phyloP scores from a whole-genome alignment of 2,797 vertebrate genomes.

The Halcyon leucocephala region DNA sequence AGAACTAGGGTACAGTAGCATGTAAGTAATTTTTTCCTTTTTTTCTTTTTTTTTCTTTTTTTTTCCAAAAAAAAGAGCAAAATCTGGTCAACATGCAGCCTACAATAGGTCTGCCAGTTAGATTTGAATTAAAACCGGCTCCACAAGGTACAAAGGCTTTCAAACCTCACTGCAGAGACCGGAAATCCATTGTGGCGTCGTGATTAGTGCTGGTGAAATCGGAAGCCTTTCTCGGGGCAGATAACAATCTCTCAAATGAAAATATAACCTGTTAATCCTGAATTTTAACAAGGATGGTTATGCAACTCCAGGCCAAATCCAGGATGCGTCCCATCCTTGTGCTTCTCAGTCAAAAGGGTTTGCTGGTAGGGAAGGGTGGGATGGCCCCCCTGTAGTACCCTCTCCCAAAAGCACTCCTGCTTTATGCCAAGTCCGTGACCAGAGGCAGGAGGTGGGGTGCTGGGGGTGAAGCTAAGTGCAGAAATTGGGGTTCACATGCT shows the following conservation, averaged over 20 bases:
- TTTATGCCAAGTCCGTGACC: not conserved
- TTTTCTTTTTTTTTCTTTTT: not conserved
- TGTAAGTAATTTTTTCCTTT: not conserved
- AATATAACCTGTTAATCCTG: slow-evolving; percentile 69
- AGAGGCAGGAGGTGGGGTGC: not conserved
- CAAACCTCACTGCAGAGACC: not conserved
- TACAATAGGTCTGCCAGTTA: not conserved
- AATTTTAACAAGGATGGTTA: slow-evolving; percentile 39
- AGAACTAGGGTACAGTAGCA: not conserved
- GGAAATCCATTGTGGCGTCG: slow-evolving; percentile 55
- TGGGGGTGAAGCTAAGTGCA: not conserved
- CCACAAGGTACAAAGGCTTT: slow-evolving; percentile 2
- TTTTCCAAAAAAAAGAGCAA: no score
- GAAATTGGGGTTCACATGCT: not conserved
- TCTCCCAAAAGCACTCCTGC: not conserved
- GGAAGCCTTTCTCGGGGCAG: slow-evolving; percentile 55
- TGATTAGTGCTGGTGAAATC: slow-evolving; percentile 69
- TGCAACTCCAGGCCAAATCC: slow-evolving; percentile 17
- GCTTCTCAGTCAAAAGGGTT: not conserved
- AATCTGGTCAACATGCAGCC: slow-evolving; percentile 24
- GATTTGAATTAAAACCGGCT: slow-evolving; percentile 49
- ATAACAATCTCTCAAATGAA: slow-evolving; percentile 53
- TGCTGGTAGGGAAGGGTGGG: not conserved
- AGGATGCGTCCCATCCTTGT: not conserved
- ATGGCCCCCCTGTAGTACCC: not conserved